phyloP scores from a whole-genome alignment of 1,140 invertebrate species.

The Thrips palmi region DNA sequence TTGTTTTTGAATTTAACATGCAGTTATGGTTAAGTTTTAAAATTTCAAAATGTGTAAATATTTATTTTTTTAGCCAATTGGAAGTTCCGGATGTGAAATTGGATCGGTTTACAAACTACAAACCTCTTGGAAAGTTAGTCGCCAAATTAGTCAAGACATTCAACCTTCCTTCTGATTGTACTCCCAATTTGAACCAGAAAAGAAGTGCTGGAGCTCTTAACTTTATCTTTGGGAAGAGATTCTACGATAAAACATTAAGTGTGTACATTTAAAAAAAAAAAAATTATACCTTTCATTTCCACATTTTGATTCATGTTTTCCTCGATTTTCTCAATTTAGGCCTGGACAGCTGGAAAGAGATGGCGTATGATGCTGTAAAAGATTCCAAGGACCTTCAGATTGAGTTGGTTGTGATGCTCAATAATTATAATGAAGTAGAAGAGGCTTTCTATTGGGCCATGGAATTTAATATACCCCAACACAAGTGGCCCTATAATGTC shows the following conservation, averaged over 20 bases:
- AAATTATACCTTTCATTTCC: constrained; percentile 1
- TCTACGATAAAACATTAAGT: constrained; percentile 19
- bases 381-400: constrained; percentile 29
- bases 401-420: constrained; percentile 30
- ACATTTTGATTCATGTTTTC: constrained; percentile 6
- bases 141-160: constrained; percentile 37
- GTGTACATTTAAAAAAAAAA: constrained; percentile 3
- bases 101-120: constrained; percentile 32
- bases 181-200: constrained; percentile 40
- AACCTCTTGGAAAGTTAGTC: constrained; percentile 39
- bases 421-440: constrained; percentile 27
- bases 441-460: constrained; percentile 42
- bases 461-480: constrained; percentile 33
- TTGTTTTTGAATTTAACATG: constrained; percentile 8
- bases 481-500: constrained; percentile 32
- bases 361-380: constrained; percentile 41
- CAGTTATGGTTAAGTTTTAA: not conserved
- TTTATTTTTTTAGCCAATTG: constrained; percentile 22
- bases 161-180: constrained; percentile 34
- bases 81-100: constrained; percentile 37
- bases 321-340: constrained; percentile 23
- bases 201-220: constrained; percentile 40
- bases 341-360: constrained; percentile 41
- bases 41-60: not conserved
- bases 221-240: constrained; percentile 42